Evolutionary conservation across 2,797 vertebrate species (phyloP).

Genomic region (Trichosurus vulpecula): DNA sequence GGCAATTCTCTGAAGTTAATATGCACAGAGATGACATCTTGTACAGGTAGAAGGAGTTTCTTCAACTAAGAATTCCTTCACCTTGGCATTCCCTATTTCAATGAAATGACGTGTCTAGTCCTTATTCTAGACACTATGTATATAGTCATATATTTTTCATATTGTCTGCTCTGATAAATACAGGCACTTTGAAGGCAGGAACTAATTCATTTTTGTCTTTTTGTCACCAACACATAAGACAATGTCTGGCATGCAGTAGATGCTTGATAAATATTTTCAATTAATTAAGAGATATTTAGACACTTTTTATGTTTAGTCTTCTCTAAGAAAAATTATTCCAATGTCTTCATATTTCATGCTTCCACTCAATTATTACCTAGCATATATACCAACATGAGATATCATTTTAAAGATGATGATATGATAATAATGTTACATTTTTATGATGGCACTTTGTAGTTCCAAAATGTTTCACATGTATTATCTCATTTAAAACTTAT

Average conservation of each 20-base stretch:
- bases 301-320: neutral
- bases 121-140: neutral
- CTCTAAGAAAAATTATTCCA: neutral
- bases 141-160: neutral
- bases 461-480: neutral
- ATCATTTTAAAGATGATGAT: neutral
- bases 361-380: neutral
- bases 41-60: neutral
- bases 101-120: neutral
- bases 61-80: neutral
- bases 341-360: neutral
- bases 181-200: neutral
- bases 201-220: neutral
- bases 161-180: neutral
- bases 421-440: neutral
- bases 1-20: neutral
- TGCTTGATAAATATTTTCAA: neutral
- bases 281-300: neutral
- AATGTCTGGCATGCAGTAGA: neutral
- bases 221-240: neutral
- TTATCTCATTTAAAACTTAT: neutral
- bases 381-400: neutral
- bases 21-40: neutral
- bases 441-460: neutral
- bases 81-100: neutral